Conservation (phyloP, 2,797 vertebrate species). For the Neostethus bicornis region DNA sequence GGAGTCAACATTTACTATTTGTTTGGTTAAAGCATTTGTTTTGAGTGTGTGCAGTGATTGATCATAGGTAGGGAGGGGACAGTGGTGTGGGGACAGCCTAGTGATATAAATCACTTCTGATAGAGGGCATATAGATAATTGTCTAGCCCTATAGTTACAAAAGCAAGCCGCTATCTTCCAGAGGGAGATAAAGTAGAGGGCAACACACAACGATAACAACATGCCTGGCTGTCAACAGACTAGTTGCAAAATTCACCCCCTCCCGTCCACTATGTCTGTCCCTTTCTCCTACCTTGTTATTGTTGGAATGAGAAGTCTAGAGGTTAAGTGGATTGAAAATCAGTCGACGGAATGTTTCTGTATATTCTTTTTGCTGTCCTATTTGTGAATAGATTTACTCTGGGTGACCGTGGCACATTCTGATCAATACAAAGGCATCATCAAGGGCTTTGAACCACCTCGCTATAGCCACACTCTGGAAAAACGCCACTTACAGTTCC, state of each 20-base stretch:
- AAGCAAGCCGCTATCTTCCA: constrained; percentile 76
- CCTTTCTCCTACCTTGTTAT: constrained; percentile 57
- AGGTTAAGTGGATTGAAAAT: constrained; percentile 79
- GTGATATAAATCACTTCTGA: constrained; percentile 85
- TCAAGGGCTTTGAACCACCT: constrained; percentile 61
- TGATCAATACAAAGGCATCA: constrained; percentile 74
- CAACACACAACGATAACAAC: constrained; percentile 77
- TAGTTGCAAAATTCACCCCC: constrained; percentile 70
- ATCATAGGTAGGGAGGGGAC: constrained; percentile 77
- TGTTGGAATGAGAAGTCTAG: constrained; percentile 59
- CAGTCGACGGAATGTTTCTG: constrained; percentile 62
- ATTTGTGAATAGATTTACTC: constrained; percentile 69
- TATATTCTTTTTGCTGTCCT: constrained; percentile 55
- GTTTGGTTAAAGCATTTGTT: constrained; percentile 71
- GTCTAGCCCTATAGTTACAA: constrained; percentile 76
- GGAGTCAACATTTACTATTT: constrained; percentile 64
- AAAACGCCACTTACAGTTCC: constrained; percentile 18
- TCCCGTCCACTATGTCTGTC: constrained; percentile 38
- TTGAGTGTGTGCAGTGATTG: constrained; percentile 79
- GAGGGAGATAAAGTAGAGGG: constrained; percentile 80
- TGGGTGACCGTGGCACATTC: constrained; percentile 56
- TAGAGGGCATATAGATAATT: constrained; percentile 86
- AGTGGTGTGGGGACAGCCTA: constrained; percentile 73
- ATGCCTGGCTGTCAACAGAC: constrained; percentile 81
- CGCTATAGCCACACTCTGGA: constrained; percentile 14